Percentiles rank a stretch among this genome's conserved stretches.
Evolutionary conservation across 2,888 invertebrate species (phyloP).

Genomic region (Apotomis capreana): DNA sequence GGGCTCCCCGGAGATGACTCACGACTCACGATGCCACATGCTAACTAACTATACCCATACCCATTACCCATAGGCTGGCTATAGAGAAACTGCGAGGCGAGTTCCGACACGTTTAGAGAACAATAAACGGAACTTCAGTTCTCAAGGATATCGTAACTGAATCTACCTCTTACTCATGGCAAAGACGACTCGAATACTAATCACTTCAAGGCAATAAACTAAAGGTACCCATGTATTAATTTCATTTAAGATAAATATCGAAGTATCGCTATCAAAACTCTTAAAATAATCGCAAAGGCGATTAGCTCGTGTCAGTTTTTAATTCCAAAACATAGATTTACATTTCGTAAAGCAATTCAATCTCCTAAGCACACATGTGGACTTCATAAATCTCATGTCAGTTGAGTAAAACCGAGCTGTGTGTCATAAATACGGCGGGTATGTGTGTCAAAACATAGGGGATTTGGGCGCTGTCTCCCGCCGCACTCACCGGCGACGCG

Average conservation of each 20-base stretch:
- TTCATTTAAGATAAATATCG: constrained; percentile 14
- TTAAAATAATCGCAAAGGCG: not conserved
- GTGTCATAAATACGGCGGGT: constrained; percentile 77
- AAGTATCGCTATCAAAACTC: not conserved
- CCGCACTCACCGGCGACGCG: constrained; percentile 59
- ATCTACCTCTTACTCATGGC: constrained; percentile 23
- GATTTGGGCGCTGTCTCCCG: constrained; percentile 70
- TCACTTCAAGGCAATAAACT: constrained; percentile 36
- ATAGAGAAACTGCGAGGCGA: constrained; percentile 47
- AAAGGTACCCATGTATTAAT: constrained; percentile 5
- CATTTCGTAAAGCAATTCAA: constrained; percentile 72
- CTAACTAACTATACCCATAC: constrained; percentile 65
- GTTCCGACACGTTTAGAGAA: constrained; percentile 39
- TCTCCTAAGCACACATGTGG: constrained; percentile 75
- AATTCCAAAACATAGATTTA: constrained; percentile 55
- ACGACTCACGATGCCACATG: constrained; percentile 63
- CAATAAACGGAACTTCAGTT: constrained; percentile 40
- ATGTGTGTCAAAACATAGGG: constrained; percentile 82
- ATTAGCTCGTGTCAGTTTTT: constrained; percentile 7
- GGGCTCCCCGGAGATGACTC: constrained; percentile 73
- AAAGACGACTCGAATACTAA: constrained; percentile 27
- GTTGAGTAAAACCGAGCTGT: constrained; percentile 67
- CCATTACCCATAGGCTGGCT: constrained; percentile 55
- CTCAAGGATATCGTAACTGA: constrained; percentile 34
- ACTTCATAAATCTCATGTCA: constrained; percentile 80